phyloP scores from a whole-genome alignment of 2,888 invertebrate genomes.

The Drosophila multiciliata region DNA sequence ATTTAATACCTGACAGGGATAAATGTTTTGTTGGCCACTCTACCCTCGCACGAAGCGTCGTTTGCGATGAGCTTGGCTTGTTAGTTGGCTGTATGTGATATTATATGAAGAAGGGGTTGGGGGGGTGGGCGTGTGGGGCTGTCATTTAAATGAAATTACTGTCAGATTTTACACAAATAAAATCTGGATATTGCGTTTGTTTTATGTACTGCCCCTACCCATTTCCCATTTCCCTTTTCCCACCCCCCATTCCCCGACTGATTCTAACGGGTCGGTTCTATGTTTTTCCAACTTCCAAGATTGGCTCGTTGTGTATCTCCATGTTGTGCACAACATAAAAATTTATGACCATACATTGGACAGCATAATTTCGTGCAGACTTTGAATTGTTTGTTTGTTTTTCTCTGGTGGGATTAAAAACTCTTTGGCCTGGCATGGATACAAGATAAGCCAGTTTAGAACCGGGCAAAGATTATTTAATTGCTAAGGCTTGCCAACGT shows the following conservation, averaged over 20 bases:
- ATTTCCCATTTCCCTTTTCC: too few relatives aligned
- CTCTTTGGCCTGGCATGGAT: conserved; percentile 35
- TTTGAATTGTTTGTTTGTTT: conserved; percentile 45
- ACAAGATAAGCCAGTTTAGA: conserved; percentile 38
- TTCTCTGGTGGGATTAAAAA: conserved; percentile 28
- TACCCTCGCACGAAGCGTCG: conserved; percentile 37
- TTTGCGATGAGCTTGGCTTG: conserved; percentile 35
- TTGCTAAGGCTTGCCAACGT: neutral
- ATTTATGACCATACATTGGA: conserved; percentile 74
- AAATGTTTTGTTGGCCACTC: conserved; percentile 63
- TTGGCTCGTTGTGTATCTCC: conserved; percentile 31
- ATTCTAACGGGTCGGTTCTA: conserved; percentile 47
- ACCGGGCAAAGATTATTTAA: conserved; percentile 12
- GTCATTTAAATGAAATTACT: conserved; percentile 80
- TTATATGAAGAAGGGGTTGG: conserved; percentile 5
- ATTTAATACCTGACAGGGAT: conserved; percentile 80
- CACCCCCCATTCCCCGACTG: neutral
- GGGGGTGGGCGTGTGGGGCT: conserved; percentile 45
- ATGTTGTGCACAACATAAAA: conserved; percentile 62
- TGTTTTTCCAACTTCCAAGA: conserved; percentile 35
- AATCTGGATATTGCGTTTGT: conserved; percentile 74
- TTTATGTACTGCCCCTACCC: conserved; percentile 65
- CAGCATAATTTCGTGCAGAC: conserved; percentile 68
- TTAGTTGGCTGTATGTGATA: conserved; percentile 32
- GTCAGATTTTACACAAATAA: conserved; percentile 78